Evolutionary conservation across 2,797 vertebrate genomes (phyloP).

Genomic region (Sebastolobus alascanus): DNA sequence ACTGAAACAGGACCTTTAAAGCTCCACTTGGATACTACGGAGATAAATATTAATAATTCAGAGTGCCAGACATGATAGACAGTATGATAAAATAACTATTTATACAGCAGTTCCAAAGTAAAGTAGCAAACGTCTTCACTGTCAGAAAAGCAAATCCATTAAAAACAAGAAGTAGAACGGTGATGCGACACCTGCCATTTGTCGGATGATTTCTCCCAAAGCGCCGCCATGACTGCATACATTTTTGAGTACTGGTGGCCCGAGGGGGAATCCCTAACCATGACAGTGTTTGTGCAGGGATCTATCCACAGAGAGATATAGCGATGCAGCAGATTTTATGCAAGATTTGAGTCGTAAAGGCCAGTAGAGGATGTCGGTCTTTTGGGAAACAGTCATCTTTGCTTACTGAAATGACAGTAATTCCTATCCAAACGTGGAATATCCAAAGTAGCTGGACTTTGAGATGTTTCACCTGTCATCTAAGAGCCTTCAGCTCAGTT

Average conservation of each 20-base stretch:
- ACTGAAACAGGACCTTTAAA: constrained; percentile 46
- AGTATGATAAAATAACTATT: constrained; percentile 45
- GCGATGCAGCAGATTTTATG: constrained; percentile 55
- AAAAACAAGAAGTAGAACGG: constrained; percentile 46
- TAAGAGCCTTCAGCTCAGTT: neutral
- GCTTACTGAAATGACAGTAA: constrained; percentile 25
- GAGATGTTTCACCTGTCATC: neutral
- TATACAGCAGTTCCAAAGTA: constrained; percentile 51
- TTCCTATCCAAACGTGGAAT: constrained; percentile 22
- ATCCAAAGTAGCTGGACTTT: neutral
- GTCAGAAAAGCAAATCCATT: constrained; percentile 59
- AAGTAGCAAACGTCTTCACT: constrained; percentile 42
- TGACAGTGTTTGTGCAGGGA: constrained; percentile 56
- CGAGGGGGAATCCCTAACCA: constrained; percentile 57
- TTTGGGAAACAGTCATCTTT: constrained; percentile 30
- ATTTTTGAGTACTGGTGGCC: constrained; percentile 45
- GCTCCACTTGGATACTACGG: constrained; percentile 24
- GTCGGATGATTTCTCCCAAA: constrained; percentile 54
- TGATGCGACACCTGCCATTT: constrained; percentile 65
- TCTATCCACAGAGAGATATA: constrained; percentile 46
- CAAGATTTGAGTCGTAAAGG: constrained; percentile 50
- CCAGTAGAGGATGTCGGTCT: constrained; percentile 39
- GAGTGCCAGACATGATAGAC: constrained; percentile 41
- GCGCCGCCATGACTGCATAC: constrained; percentile 19
- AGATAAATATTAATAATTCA: constrained; percentile 59